A percentile compares a stretch with the other conserved stretches of the same genome.
Conservation (phyloP, 2,888 invertebrate species). For the Plebejus anna region DNA sequence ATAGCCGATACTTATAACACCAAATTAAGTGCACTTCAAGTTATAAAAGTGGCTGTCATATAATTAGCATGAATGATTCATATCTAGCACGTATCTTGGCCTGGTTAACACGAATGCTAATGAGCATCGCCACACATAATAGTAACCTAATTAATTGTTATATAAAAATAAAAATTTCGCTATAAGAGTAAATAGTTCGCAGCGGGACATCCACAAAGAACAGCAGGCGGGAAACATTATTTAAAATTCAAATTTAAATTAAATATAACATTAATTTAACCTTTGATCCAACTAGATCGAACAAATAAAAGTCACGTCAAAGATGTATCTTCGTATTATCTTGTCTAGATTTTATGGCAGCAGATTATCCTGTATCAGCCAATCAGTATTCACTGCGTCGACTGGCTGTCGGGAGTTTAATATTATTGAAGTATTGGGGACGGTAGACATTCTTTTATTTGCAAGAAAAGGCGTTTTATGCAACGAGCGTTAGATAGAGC, state of each 20-base stretch:
- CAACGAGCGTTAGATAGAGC: no score
- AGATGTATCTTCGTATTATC: background rate
- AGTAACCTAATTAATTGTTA: slow-evolving; percentile 7
- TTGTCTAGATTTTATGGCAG: background rate
- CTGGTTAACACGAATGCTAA: slow-evolving; percentile 5
- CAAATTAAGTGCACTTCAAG: background rate
- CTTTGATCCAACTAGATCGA: background rate
- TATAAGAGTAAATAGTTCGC: background rate
- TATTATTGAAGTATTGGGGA: no score
- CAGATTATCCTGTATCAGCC: background rate
- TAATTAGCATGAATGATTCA: slow-evolving; percentile 18
- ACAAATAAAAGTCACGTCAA: background rate
- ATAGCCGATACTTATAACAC: background rate
- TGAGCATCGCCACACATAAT: background rate
- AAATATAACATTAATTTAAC: background rate
- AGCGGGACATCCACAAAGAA: background rate
- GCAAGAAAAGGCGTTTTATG: no score
- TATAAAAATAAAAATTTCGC: slow-evolving; percentile 2
- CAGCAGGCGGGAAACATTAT: background rate
- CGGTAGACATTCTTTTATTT: no score
- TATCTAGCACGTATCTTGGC: slow-evolving; percentile 14
- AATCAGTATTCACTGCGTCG: background rate
- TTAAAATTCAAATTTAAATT: background rate
- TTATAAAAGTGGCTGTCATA: background rate
- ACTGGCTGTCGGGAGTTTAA: background rate